Percentiles rank a stretch among this genome's conserved stretches.
phyloP scores from a whole-genome alignment of 2,888 invertebrate species.

The Dione juno region DNA sequence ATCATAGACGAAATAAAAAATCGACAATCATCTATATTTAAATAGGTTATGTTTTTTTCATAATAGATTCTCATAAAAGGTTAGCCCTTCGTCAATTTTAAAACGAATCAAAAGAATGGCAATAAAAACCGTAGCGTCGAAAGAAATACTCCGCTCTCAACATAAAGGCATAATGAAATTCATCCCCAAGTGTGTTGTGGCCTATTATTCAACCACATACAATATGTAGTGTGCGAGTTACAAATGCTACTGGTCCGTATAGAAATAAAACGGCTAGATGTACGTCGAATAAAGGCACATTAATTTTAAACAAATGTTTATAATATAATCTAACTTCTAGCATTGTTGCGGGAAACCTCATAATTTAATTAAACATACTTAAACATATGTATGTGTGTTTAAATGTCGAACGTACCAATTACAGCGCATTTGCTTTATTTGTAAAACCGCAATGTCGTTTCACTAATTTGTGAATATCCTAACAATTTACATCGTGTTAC shows the following conservation, averaged over 20 bases:
- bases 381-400: neutral
- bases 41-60: slow-evolving; percentile 29
- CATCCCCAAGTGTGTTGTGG: slow-evolving; percentile 78
- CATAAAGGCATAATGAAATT: slow-evolving; percentile 80
- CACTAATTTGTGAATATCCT: neutral
- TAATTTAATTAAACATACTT: slow-evolving; percentile 5
- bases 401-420: neutral
- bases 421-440: slow-evolving; percentile 1
- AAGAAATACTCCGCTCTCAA: slow-evolving; percentile 68
- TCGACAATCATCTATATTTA: slow-evolving; percentile 22
- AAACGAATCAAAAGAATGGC: slow-evolving; percentile 67
- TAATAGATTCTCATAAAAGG: slow-evolving; percentile 29
- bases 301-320: neutral
- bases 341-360: neutral
- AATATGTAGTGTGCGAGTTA: slow-evolving; percentile 76
- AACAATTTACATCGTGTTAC: neutral
- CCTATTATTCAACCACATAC: slow-evolving; percentile 79
- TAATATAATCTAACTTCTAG: slow-evolving; percentile 3
- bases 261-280: slow-evolving; percentile 52
- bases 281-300: neutral
- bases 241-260: slow-evolving; percentile 67
- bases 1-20: neutral
- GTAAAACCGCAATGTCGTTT: slow-evolving; percentile 15
- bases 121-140: slow-evolving; percentile 64
- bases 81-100: slow-evolving; percentile 43